Evolutionary conservation across 2,888 invertebrate genomes (phyloP), one percentile per base, ranked within the genome.

Genomic region (Dicranocentrus wangi): DNA sequence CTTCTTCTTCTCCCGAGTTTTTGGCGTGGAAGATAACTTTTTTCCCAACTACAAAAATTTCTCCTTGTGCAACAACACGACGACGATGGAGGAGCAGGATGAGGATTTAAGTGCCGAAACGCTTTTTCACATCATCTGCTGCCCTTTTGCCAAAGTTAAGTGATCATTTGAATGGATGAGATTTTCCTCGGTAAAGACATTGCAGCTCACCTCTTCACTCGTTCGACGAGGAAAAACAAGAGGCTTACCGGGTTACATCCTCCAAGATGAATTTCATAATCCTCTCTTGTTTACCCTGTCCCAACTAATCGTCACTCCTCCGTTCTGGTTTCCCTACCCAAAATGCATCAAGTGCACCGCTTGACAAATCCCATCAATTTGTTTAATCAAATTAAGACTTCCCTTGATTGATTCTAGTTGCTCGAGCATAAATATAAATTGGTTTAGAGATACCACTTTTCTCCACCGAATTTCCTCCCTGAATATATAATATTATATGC

Each of bases 81-180:
- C n/a, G n/a, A n/a, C n/a, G 25, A 2, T 7, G 25, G 47, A 61
- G 21, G 58, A 17, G 51, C 15, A 42, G 53, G 39, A 27, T 25
- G 75, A 58, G 58, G 39, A 42, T 76, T 25, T 43, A 58, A 68
- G 58, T 76, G 47, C 27, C 28, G 69, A 42, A 47, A 55, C 71
- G 65, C 66, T 60, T 66, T 79, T 66, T 71, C 61, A 79, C 66
- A 71, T 71, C 66, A 79, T 79, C 58, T 66, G 72, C 71, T 72
- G 71, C 71, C 71, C 79, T 79, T n/a, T 72, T 79, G 71, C 71
- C 71, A 79, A 73, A 73, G 80, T 80, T 80, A 80, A 80, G 80
- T 80, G 68, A 80, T 80, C 80, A 80, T 73, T 80, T 80, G 73
- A 73, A 80, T 73, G 72, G 72, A 73, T 73, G 73, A 73, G 80